Base-by-base conservation (phyloP, 2,888 invertebrate genomes). In the Silvanus unidentatus region DNA sequence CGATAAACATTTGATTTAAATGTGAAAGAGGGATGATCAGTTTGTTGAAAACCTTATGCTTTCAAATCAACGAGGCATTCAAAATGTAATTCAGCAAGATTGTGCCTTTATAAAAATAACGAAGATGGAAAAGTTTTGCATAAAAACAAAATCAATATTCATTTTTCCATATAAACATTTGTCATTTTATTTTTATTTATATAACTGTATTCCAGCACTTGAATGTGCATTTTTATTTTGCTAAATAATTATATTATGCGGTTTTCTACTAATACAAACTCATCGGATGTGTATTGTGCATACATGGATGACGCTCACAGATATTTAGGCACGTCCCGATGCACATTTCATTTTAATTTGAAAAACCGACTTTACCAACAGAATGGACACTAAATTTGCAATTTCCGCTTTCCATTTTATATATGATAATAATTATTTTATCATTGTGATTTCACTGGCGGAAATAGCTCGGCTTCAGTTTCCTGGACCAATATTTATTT, bases 271-370 rank as follows among this genome's bases (percentile, higher is more conserved):
- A 22, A 22, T 22, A 22, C 22, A 22, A 62, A 62, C 59, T 62
- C 60, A 58, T 61, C 62, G 62, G 62, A 60, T 57, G 57, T 60
- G 43, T 52, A 59, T 59, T 60, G 56, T 59, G 46, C 51, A 48
- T 45, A 48, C 47, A 40, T 43, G 50, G 52, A 49, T 47, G 50
- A 51, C 50, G 48, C 51, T 46, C 52, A 55, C 48, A 49, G 51
- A 55, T 61, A 53, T 62, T 63, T 62, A 60, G 54, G 51, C 58
- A 61, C 61, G 62, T 60, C 45, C 58, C 56, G 50, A 41, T 63
- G 60, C 58, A 59, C 62, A 62, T 59, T 64, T 57, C 60, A 59
- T 61, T 62, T 61, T 56, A 56, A 59, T 58, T 58, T 54, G 49
- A 50, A 56, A 55, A 55, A 55, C 46, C 45, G 48, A 45, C 48